Conservation (phyloP, 2,797 vertebrate genomes). For the Sebastes flavidus region DNA sequence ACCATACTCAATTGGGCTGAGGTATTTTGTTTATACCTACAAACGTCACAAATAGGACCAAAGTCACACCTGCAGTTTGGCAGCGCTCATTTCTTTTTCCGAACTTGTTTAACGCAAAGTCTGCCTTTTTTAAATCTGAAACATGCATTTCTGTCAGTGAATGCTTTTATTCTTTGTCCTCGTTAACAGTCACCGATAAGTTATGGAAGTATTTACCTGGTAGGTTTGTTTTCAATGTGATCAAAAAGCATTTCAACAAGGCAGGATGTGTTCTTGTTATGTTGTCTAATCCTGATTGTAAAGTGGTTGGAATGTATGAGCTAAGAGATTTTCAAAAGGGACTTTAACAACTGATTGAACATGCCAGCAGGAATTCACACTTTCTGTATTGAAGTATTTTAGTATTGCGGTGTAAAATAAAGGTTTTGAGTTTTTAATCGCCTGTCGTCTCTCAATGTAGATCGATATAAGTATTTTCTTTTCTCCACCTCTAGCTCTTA, state of each 20-base stretch:
- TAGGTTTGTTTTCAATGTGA: slow-evolving; percentile 58
- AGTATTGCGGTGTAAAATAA: slow-evolving; percentile 81
- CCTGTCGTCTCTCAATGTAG: slow-evolving; percentile 70
- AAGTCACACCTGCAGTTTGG: slow-evolving; percentile 35
- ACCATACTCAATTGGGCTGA: slow-evolving; percentile 65
- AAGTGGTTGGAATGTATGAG: slow-evolving; percentile 56
- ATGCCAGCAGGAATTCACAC: slow-evolving; percentile 70
- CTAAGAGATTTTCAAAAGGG: slow-evolving; percentile 64
- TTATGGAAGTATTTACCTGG: slow-evolving; percentile 44
- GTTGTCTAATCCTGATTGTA: slow-evolving; percentile 60
- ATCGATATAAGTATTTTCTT: neutral
- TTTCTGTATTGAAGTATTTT: slow-evolving; percentile 74
- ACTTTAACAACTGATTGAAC: slow-evolving; percentile 67
- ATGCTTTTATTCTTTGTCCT: slow-evolving; percentile 56
- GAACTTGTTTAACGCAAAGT: slow-evolving; percentile 44
- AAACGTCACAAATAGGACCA: slow-evolving; percentile 52
- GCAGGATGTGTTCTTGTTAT: slow-evolving; percentile 36
- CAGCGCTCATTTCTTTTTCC: slow-evolving; percentile 10
- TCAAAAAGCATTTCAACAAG: slow-evolving; percentile 35
- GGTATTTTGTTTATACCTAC: slow-evolving; percentile 39
- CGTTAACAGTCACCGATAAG: slow-evolving; percentile 28
- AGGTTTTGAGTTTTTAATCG: slow-evolving; percentile 72
- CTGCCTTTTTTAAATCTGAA: slow-evolving; percentile 47
- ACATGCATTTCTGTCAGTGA: slow-evolving; percentile 55
- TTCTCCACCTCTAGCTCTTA: neutral